Conservation (phyloP, 2,113 vertebrate species). For the Tauraco erythrolophus region DNA sequence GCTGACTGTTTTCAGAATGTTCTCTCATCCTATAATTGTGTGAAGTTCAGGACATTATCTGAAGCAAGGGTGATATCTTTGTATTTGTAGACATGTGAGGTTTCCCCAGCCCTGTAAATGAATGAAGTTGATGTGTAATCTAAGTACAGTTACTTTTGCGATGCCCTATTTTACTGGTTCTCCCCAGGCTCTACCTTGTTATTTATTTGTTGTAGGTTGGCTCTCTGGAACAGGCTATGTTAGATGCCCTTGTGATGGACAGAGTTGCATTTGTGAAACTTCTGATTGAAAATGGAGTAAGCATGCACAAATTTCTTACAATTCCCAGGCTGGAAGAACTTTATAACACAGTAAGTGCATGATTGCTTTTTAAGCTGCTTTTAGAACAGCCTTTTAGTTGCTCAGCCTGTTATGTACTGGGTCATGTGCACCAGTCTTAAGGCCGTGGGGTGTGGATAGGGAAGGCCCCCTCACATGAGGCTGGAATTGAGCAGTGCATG, state of each 20-base stretch:
- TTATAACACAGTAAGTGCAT: conserved; percentile 92
- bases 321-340: conserved; percentile 96
- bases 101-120: not conserved
- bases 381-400: not conserved
- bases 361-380: not conserved
- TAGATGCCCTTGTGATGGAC: conserved; percentile 98
- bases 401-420: not conserved
- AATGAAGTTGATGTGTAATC: not conserved
- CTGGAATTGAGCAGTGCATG: not conserved
- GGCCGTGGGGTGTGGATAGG: too few species aligned
- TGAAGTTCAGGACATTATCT: not conserved
- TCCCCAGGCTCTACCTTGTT: not conserved
- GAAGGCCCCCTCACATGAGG: not conserved
- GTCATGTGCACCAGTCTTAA: not conserved
- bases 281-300: conserved; percentile 97
- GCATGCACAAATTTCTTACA: conserved; percentile 99
- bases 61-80: not conserved
- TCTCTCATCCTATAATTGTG: not conserved
- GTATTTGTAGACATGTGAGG: not conserved
- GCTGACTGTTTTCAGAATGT: not conserved
- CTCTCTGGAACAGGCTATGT: conserved; percentile 96
- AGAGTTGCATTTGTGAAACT: conserved; percentile 98
- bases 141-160: not conserved
- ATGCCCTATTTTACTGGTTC: not conserved
- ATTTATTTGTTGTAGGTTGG: conserved; percentile 84